A percentile compares a stretch with the other conserved stretches of the same genome.
Evolutionary conservation across 2,113 vertebrate genomes (phyloP).

Genomic region (Onychostoma macrolepis): DNA sequence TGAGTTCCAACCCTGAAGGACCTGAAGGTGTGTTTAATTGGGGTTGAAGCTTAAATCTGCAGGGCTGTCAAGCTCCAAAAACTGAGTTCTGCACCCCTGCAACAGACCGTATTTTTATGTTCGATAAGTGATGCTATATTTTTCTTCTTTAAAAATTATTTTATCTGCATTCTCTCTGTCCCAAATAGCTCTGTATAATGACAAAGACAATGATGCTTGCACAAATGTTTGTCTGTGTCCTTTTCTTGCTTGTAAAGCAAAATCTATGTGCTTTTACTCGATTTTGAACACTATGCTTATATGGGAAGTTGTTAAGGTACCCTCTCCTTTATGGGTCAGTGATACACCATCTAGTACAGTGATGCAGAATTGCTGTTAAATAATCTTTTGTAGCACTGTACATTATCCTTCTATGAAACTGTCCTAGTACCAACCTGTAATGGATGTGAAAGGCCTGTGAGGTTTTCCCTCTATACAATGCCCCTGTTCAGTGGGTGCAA

Average conservation of each 20-base stretch:
- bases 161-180: background rate
- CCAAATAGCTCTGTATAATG: background rate
- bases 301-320: background rate
- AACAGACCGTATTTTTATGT: background rate
- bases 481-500: background rate
- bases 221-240: background rate
- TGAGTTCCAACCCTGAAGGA: background rate
- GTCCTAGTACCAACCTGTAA: background rate
- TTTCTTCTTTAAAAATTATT: background rate
- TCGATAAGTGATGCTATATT: background rate
- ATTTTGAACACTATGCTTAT: background rate
- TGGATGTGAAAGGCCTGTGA: conserved; percentile 6
- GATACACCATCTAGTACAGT: background rate
- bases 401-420: background rate
- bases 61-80: background rate
- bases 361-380: conserved; percentile 19
- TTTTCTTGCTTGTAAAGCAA: background rate
- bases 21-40: no score
- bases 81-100: background rate
- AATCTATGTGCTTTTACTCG: background rate
- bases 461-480: background rate
- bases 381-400: conserved; percentile 12
- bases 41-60: no score
- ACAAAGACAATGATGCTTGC: background rate
- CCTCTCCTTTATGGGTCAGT: background rate